A percentile compares a stretch with the other conserved stretches of the same genome.
Evolutionary conservation across 2,888 invertebrate genomes (phyloP).

Genomic region (Scelioninae gen. 1): DNA sequence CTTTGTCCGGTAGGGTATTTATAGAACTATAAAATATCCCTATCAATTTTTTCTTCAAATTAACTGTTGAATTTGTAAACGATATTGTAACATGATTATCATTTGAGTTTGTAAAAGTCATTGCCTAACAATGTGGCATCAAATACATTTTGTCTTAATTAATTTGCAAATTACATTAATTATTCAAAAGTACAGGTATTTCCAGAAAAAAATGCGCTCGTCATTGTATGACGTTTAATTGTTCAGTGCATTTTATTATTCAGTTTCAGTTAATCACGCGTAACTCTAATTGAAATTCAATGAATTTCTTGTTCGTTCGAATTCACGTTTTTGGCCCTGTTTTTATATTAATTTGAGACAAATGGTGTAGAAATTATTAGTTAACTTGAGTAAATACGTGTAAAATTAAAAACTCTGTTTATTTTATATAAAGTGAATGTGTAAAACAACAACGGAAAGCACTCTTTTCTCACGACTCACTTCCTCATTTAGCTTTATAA

Average conservation of each 20-base stretch:
- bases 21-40: neutral
- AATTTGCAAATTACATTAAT: neutral
- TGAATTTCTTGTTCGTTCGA: neutral
- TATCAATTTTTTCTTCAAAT: neutral
- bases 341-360: no score
- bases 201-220: neutral
- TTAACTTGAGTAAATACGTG: no score
- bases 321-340: no score
- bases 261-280: neutral
- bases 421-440: no score
- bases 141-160: neutral
- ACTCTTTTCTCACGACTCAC: no score
- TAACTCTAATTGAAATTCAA: neutral
- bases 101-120: neutral
- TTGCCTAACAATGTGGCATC: neutral
- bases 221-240: slow-evolving; percentile 2
- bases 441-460: no score
- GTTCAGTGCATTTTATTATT: neutral
- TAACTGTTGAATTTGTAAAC: neutral
- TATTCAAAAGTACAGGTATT: neutral
- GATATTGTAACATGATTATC: neutral
- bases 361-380: no score
- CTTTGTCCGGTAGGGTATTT: neutral
- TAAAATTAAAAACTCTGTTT: no score
- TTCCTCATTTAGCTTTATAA: no score